phyloP scores from a whole-genome alignment of 2,113 vertebrate species.

The Thomomys bottae region DNA sequence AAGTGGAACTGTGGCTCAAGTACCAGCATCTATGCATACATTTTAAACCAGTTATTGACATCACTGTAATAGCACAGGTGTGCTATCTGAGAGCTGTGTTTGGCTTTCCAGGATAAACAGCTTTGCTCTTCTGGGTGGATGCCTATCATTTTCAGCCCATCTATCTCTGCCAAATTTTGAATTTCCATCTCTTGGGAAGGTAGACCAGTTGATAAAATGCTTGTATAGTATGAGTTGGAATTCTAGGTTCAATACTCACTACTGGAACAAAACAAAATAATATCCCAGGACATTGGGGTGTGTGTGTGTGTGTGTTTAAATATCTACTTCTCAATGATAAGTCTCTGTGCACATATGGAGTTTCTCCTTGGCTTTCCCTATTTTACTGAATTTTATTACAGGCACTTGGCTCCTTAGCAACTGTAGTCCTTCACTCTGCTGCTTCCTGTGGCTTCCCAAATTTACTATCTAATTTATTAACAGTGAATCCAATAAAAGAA shows the following conservation, averaged over 20 bases:
- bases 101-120: not conserved
- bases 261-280: too few species aligned
- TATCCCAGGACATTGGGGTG: too few species aligned
- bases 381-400: slow-evolving; percentile 38
- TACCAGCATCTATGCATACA: too few species aligned
- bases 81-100: not conserved
- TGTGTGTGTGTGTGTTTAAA: too few species aligned
- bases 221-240: not conserved
- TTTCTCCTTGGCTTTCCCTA: not conserved
- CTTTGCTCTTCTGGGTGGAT: not conserved
- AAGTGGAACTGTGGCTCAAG: too few species aligned
- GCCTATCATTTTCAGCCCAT: not conserved
- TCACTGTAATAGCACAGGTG: not conserved
- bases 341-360: not conserved
- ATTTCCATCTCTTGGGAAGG: not conserved
- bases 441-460: slow-evolving; percentile 11
- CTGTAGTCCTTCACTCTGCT: not conserved
- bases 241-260: not conserved
- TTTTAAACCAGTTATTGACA: not conserved
- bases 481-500: slow-evolving; percentile 35
- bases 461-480: slow-evolving; percentile 47
- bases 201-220: not conserved
- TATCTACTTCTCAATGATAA: not conserved
- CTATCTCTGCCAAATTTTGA: not conserved
- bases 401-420: slow-evolving; percentile 14